Base-by-base conservation (phyloP, 2,113 vertebrate species). In the Catharus bicknelli region DNA sequence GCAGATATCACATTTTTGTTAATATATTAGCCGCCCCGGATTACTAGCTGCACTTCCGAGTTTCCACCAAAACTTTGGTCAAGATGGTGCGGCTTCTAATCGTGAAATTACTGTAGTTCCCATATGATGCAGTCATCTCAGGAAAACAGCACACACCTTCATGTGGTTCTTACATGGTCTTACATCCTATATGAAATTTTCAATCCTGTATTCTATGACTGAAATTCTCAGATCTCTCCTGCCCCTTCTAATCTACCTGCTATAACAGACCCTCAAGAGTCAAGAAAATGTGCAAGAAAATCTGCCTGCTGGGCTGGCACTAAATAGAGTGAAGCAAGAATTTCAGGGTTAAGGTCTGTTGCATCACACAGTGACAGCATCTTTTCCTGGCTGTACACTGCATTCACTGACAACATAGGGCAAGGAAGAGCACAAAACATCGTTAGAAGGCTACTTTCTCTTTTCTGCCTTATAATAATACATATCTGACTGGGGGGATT, bases 71-170 rank as follows among this genome's bases (percentile, higher is more conserved):
- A 36, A 36, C 34, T 36, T 36, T 36, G 34, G 34, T 36, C 34
- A 36, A 36, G 34, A 36, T 36, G 34, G 34, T 36, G 34, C 34
- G 7, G 34, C 34, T 36, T 36, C 7, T 36, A 36, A 36, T 36
- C 34, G 34, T 36, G 34, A 36, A 36, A 36, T 36, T 36, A 36
- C 34, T 36, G 34, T 36, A 25, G 43, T 64, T 74, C 13, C 13
- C 20, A 18, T 8, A 29, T 4, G 48, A 34, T 21, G 36, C n/a
- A 78, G 64, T 48, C 55, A 50, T 18, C 38, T 42, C 53, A 29
- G 79, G 72, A 83, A 87, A 97, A 83, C 74, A 76, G 67, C 27
- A 88, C 53, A 68, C 47, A 38, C 83, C 95, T 96, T 83, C 64
- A 79, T 13, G 59, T 61, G 47, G 81, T 70, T 70, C 76, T 95